Base-by-base conservation (phyloP, 2,113 vertebrate species). In the Upupa epops region DNA sequence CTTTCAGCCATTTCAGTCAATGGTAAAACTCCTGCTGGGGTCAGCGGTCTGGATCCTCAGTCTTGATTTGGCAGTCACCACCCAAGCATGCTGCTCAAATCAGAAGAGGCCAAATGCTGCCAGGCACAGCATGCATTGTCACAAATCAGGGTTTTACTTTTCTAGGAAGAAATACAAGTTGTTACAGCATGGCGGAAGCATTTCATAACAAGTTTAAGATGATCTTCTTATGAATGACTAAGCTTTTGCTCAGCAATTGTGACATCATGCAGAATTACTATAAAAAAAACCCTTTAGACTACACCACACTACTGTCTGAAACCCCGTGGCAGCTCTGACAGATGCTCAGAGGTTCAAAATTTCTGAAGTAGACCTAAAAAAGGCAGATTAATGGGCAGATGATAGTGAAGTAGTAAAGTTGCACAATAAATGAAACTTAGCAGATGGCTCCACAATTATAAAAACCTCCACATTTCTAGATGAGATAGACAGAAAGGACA, bases 401-500 rank as follows among this genome's bases (percentile, higher is more conserved):
- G 90, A 92, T 69, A 61, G 80, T 20, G 68, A 94, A 71, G 86
- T 82, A 96, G 89, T 90, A 87, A 95, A 96, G 84, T 82, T 91
- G 34, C 74, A 63, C 86, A 80, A 83, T 87, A 92, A 90, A 94
- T 65, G 88, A 92, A 96, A 96, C 59, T 92, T 86, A 95, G 88
- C 94, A 96, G 92, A 96, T 94, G 91, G 92, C 40, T 93, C 90
- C 71, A 60, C 42, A 91, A 90, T 93, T 90, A 96, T 87, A 96
- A 92, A 96, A 93, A 80, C 52, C 86, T 89, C 72, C 75, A 86
- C 42, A 86, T 92, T 93, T 74, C 86, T 69, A 63, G 66, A 91
- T 63, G 24, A 71, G 79, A 86, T 13, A 86, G 59, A 52, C 70
- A 61, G 92, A 90, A 83, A 83, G 73, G 80, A 90, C 46, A 75